A percentile compares a stretch with the other conserved stretches of the same genome.
Evolutionary conservation across 2,888 invertebrate genomes (phyloP).

Genomic region (Yponomeuta plumbellus): DNA sequence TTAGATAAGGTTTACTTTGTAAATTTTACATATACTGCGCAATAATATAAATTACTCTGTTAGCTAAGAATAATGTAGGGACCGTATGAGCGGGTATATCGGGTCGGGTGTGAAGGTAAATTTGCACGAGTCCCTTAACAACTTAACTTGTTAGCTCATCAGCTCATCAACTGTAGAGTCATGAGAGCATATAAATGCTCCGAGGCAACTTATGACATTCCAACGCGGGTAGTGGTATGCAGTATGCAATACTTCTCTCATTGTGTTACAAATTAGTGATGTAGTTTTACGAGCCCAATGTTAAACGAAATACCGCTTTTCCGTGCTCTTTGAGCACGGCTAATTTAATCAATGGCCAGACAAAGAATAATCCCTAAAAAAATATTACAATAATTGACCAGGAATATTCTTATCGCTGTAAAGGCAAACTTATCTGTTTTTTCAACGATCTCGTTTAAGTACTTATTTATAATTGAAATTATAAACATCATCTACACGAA

Average conservation of each 20-base stretch:
- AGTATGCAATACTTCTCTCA: not conserved
- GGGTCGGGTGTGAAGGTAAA: conserved; percentile 69
- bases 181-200: conserved; percentile 34
- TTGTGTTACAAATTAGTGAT: conserved; percentile 7
- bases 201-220: conserved; percentile 54
- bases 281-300: no score
- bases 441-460: no score
- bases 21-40: conserved; percentile 37
- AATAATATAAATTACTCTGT: conserved; percentile 64
- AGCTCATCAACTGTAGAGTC: conserved; percentile 55
- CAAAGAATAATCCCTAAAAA: no score
- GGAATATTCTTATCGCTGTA: no score
- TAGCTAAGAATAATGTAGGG: conserved; percentile 68
- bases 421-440: no score
- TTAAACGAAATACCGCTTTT: no score
- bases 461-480: no score
- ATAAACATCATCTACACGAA: no score
- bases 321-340: no score
- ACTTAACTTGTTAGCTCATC: conserved; percentile 72
- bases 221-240: conserved; percentile 22
- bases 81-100: conserved; percentile 37
- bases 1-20: conserved; percentile 22
- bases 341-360: no score
- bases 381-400: no score
- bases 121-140: conserved; percentile 68